A percentile compares a stretch with the other conserved stretches of the same genome.
These are phyloP conservation scores for Caranx ignobilis DNA, from an alignment of 2,113 vertebrate species.

Conservation along the genomic window DNA sequence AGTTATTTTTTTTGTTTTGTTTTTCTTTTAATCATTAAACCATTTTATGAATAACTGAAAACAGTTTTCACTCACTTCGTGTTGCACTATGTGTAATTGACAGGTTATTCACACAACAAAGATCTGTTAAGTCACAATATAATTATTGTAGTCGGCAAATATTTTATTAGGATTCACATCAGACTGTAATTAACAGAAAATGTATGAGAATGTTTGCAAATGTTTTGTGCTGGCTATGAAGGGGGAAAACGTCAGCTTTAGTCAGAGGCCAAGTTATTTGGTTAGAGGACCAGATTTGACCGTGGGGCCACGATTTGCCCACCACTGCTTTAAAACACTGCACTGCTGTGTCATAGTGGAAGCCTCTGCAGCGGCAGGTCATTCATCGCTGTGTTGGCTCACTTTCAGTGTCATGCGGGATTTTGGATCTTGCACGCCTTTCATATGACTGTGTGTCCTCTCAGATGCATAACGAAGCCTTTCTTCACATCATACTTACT, in stretches of 20 bases:
- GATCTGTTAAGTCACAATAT: too few species aligned
- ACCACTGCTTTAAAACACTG: background rate
- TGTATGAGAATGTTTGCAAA: too few species aligned
- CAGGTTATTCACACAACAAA: too few species aligned
- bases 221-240: too few species aligned
- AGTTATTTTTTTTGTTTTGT: too few species aligned
- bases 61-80: too few species aligned
- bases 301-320: background rate
- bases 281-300: background rate
- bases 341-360: conserved; percentile 2
- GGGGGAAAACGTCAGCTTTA: background rate
- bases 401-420: conserved; percentile 44
- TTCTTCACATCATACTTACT: conserved; percentile 53
- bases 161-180: too few species aligned
- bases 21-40: too few species aligned
- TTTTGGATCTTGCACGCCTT: conserved; percentile 33
- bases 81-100: too few species aligned
- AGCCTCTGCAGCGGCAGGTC: conserved; percentile 29
- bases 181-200: background rate
- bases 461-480: conserved; percentile 62
- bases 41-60: too few species aligned
- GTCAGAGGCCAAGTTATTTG: background rate
- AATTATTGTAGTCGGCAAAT: too few species aligned
- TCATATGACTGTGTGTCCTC: conserved; percentile 15
- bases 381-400: conserved; percentile 24